Conservation (phyloP, 2,113 vertebrate species). For the Capreolus pygargus region DNA sequence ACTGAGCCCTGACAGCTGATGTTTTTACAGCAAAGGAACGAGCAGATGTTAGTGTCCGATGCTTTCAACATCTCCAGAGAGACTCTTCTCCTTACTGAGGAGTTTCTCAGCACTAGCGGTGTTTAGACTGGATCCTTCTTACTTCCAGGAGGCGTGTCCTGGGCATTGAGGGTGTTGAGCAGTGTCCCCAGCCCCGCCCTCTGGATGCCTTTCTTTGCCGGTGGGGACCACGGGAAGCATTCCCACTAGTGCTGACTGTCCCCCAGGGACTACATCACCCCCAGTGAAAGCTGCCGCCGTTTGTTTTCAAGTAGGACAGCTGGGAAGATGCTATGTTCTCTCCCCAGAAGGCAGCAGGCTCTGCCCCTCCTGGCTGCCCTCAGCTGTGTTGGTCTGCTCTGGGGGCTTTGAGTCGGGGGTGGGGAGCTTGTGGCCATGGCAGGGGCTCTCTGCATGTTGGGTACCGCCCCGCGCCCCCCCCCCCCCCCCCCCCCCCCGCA, state of each 20-base stretch:
- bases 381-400: not conserved
- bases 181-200: not conserved
- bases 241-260: not conserved
- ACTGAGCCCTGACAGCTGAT: not conserved
- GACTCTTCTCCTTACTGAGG: no score
- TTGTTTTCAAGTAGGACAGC: not conserved
- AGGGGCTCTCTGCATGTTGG: not conserved
- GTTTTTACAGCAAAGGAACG: not conserved
- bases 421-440: not conserved
- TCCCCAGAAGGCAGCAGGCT: not conserved
- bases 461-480: no score
- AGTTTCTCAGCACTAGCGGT: not conserved
- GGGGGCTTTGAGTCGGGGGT: not conserved
- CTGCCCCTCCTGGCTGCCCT: not conserved
- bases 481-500: rapidly evolving
- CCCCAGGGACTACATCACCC: no score
- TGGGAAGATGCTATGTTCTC: not conserved
- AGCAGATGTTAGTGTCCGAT: rapidly evolving
- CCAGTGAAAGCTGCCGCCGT: not conserved
- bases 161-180: not conserved
- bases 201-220: not conserved
- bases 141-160: not conserved
- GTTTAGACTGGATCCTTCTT: rapidly evolving
- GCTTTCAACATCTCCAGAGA: rapidly evolving
- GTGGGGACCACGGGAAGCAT: not conserved